phyloP scores from a whole-genome alignment of 2,113 vertebrate species.

The Callionymus lyra region DNA sequence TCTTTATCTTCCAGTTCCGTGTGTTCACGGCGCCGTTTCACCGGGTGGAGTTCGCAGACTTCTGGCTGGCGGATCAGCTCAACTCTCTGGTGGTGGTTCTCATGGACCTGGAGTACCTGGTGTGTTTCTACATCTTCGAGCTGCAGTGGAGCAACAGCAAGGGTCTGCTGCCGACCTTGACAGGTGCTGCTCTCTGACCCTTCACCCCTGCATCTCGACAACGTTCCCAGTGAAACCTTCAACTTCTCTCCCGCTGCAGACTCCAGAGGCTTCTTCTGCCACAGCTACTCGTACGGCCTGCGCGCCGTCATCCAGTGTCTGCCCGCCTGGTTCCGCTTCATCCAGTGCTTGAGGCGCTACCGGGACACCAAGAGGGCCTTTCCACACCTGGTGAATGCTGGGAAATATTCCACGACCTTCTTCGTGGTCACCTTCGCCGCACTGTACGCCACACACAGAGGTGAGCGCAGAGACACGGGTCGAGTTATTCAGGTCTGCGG shows the following conservation, averaged over 20 bases:
- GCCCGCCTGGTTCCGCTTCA: conserved; percentile 96
- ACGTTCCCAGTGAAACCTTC: background rate
- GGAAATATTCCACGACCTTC: conserved; percentile 98
- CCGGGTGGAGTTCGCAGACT: conserved; percentile 96
- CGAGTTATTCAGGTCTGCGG: too few species aligned
- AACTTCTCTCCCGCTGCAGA: conserved; percentile 12
- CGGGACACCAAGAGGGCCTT: conserved; percentile 95
- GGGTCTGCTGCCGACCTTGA: conserved; percentile 71
- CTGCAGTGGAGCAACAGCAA: conserved; percentile 78
- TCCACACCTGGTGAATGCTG: conserved; percentile 94
- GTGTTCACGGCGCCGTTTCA: conserved; percentile 97
- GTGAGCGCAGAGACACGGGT: conserved; percentile 55
- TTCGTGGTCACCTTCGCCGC: conserved; percentile 94
- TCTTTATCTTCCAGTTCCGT: conserved; percentile 74
- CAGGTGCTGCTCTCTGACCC: conserved; percentile 24
- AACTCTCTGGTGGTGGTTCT: conserved; percentile 92
- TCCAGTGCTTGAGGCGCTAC: conserved; percentile 96
- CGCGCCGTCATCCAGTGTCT: conserved; percentile 95
- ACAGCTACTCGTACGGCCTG: conserved; percentile 89
- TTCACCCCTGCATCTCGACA: background rate
- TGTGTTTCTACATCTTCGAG: conserved; percentile 98
- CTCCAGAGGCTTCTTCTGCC: conserved; percentile 56
- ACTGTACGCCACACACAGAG: conserved; percentile 86
- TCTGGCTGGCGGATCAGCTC: conserved; percentile 98
- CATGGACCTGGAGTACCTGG: conserved; percentile 96